A percentile compares a stretch with the other conserved stretches of the same genome.
Conservation (phyloP, 2,797 vertebrate genomes). For the Oreortyx pictus region DNA sequence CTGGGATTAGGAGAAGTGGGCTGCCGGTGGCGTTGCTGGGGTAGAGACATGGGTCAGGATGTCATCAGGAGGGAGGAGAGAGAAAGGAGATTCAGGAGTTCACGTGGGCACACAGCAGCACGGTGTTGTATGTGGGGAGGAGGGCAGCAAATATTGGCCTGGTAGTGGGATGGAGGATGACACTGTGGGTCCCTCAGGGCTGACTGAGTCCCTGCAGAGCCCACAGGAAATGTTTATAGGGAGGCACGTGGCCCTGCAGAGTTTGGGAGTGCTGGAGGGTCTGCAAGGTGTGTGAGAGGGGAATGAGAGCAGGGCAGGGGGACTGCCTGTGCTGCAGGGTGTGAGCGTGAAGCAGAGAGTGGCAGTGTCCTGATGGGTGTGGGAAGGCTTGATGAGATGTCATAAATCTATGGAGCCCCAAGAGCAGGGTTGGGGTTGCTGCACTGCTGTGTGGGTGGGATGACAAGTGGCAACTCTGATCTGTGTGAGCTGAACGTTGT, state of each 20-base stretch:
- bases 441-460: background rate
- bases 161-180: background rate
- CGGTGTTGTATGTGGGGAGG: background rate
- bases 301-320: no score
- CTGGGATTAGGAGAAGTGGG: no score
- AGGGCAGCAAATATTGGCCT: background rate
- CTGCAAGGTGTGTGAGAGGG: no score
- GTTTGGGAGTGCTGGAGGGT: no score
- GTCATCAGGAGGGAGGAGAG: background rate
- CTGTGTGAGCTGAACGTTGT: rapidly evolving
- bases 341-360: no score
- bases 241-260: no score
- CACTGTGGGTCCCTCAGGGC: background rate
- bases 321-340: no score
- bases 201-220: background rate
- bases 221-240: no score
- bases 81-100: background rate
- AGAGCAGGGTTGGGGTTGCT: background rate
- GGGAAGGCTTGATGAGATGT: no score
- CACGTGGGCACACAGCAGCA: background rate
- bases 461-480: background rate
- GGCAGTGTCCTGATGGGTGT: no score
- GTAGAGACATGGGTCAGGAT: no score
- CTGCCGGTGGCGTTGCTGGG: no score
- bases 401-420: background rate